Percentiles rank a stretch among this genome's conserved stretches.
Conservation (phyloP, 2,888 invertebrate species). For the Zele albiditarsus region DNA sequence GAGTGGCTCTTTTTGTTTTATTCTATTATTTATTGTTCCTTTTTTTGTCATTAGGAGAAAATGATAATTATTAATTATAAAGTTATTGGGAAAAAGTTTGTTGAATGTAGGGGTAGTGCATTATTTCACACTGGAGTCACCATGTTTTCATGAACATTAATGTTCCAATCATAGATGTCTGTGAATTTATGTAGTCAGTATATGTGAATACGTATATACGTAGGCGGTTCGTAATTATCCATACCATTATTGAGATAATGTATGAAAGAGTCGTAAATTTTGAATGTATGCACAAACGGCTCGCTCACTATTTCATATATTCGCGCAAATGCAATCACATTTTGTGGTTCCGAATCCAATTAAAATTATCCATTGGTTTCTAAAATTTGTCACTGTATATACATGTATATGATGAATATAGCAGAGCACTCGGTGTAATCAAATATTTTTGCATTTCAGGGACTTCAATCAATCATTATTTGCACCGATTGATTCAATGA, state of each 20-base stretch:
- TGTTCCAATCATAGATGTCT: background rate
- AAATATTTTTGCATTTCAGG: background rate
- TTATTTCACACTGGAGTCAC: background rate
- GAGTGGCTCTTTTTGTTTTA: background rate
- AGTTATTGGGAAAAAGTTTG: background rate
- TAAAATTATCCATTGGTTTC: conserved; percentile 5
- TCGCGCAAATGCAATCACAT: conserved; percentile 1
- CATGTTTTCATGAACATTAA: background rate
- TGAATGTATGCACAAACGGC: background rate
- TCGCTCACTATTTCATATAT: background rate
- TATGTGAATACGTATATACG: background rate
- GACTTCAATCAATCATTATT: background rate
- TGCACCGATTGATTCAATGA: background rate
- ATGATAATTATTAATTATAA: background rate
- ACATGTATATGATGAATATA: background rate
- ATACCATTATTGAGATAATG: conserved; percentile 13
- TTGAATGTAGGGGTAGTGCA: background rate
- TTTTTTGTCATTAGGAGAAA: background rate
- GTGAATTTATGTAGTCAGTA: background rate
- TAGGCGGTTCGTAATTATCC: background rate
- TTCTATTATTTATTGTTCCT: background rate
- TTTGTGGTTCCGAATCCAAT: conserved; percentile 6
- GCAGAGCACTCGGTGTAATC: background rate
- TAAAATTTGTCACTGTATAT: background rate
- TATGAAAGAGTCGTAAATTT: conserved; percentile 21